phyloP scores from a whole-genome alignment of 2,888 invertebrate genomes.

The Punctoribates punctum region DNA sequence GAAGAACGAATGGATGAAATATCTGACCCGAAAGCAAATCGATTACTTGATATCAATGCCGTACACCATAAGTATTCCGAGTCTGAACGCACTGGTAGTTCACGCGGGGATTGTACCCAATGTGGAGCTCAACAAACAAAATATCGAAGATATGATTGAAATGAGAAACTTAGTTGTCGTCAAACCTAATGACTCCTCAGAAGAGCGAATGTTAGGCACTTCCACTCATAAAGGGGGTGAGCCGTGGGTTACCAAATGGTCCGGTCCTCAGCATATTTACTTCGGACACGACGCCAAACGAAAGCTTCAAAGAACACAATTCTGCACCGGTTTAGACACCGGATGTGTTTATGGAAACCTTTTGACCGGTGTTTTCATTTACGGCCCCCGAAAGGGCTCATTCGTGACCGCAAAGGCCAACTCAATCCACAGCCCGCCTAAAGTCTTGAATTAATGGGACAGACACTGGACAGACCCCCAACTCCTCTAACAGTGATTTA shows the following conservation, averaged over 20 bases:
- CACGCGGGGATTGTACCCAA: constrained; percentile 54
- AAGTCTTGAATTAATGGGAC: neutral
- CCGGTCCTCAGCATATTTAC: constrained; percentile 54
- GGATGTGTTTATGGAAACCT: constrained; percentile 53
- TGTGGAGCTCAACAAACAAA: constrained; percentile 49
- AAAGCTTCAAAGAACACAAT: constrained; percentile 50
- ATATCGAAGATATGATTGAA: constrained; percentile 50
- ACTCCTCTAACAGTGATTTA: neutral
- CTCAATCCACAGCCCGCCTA: neutral
- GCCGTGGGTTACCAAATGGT: constrained; percentile 53
- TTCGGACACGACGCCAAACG: constrained; percentile 55
- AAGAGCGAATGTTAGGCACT: neutral
- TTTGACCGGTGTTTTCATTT: constrained; percentile 51
- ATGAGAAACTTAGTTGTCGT: constrained; percentile 52
- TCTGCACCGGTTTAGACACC: constrained; percentile 55
- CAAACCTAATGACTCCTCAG: constrained; percentile 43
- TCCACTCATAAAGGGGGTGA: constrained; percentile 48
- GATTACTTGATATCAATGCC: constrained; percentile 52
- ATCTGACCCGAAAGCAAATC: constrained; percentile 51
- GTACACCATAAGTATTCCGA: constrained; percentile 53
- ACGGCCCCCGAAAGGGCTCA: constrained; percentile 46
- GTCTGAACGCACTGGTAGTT: constrained; percentile 51
- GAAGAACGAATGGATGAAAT: constrained; percentile 51
- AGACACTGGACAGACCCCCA: neutral
- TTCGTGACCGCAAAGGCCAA: constrained; percentile 45